Percentiles rank a stretch among this genome's conserved stretches.
phyloP scores from a whole-genome alignment of 2,888 invertebrate species.

The Hydrotaea diabolus region DNA sequence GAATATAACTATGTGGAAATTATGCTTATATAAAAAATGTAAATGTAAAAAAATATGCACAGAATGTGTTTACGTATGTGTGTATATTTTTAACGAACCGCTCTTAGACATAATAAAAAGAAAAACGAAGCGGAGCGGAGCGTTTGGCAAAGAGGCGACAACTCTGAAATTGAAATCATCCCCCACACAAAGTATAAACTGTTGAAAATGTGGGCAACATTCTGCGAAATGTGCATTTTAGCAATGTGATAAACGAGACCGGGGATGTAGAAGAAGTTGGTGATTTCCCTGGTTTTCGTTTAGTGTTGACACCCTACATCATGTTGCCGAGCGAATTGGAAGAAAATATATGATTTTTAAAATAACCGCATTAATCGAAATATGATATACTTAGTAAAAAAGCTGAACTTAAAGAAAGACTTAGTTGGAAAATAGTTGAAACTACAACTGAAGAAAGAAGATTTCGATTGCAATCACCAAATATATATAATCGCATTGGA shows the following conservation, averaged over 20 bases:
- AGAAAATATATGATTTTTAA: too few relatives aligned
- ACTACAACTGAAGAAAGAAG: too few relatives aligned
- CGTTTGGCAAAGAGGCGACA: background rate
- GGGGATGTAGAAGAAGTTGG: background rate
- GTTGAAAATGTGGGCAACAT: background rate
- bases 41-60: constrained; percentile 28
- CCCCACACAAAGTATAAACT: constrained; percentile 23
- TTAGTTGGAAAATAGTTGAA: too few relatives aligned
- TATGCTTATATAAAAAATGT: constrained; percentile 74
- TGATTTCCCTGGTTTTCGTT: constrained; percentile 47
- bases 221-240: background rate
- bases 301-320: background rate
- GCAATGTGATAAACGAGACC: background rate
- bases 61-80: background rate
- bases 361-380: too few relatives aligned
- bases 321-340: too few relatives aligned
- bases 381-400: too few relatives aligned
- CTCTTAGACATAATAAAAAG: constrained; percentile 43
- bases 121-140: background rate
- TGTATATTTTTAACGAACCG: background rate
- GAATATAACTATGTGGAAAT: constrained; percentile 76
- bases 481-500: too few relatives aligned
- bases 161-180: constrained; percentile 38
- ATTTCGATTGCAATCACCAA: too few relatives aligned
- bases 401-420: too few relatives aligned